Percentiles rank a stretch among this genome's conserved stretches.
These are phyloP conservation scores for Calidris pygmaea DNA, from an alignment of 2,113 vertebrate genomes.

Conservation along the genomic window DNA sequence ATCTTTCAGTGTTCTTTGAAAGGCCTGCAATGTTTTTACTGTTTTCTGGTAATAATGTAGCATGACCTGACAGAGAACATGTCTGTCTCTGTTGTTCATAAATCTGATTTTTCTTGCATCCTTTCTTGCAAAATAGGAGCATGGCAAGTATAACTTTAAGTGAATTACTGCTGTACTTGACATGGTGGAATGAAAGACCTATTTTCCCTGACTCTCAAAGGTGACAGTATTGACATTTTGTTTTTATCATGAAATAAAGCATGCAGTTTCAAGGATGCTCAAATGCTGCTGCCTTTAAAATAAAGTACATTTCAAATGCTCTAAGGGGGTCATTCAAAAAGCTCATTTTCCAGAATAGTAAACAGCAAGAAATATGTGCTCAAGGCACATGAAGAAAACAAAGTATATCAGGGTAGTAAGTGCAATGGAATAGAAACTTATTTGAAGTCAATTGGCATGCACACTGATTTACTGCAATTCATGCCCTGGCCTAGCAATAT, in stretches of 20 bases:
- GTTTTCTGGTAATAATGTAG: neutral
- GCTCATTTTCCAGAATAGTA: constrained; percentile 14
- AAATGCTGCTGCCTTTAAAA: neutral
- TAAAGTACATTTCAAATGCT: neutral
- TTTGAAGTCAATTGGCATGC: neutral
- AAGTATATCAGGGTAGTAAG: neutral
- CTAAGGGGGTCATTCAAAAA: neutral
- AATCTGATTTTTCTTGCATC: neutral
- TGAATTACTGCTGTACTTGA: neutral
- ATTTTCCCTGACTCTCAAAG: neutral
- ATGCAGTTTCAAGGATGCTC: neutral
- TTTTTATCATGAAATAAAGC: neutral
- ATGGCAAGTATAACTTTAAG: neutral
- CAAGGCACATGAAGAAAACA: neutral
- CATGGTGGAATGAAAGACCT: neutral
- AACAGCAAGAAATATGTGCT: neutral
- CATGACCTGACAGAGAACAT: too few species aligned
- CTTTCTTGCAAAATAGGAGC: neutral
- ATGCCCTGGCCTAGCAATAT: neutral
- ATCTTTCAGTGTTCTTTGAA: neutral
- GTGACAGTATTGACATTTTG: neutral
- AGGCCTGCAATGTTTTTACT: neutral
- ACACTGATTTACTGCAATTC: neutral
- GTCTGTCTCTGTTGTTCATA: neutral
- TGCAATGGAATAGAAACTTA: neutral